Conservation (phyloP, 1,140 invertebrate genomes). For the Glomeris maerens region DNA sequence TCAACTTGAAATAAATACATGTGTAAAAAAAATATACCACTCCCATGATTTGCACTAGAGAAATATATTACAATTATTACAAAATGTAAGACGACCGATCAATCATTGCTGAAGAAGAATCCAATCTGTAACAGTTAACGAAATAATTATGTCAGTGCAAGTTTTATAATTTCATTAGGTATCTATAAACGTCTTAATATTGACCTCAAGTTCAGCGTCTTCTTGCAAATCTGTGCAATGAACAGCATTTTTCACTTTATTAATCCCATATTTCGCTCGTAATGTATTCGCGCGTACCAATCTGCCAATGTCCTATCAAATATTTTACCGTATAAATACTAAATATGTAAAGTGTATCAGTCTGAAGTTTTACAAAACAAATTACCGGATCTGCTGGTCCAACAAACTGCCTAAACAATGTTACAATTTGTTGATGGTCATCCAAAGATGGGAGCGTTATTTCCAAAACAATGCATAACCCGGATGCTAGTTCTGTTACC, state of each 20-base stretch:
- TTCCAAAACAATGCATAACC: conserved; percentile 72
- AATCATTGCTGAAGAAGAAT: too few relatives aligned
- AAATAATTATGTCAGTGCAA: too few relatives aligned
- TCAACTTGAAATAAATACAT: too few relatives aligned
- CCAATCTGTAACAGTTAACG: too few relatives aligned
- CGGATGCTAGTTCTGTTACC: conserved; percentile 63
- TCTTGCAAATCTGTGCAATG: conserved; percentile 85
- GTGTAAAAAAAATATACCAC: too few relatives aligned
- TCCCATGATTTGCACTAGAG: too few relatives aligned
- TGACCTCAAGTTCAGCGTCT: conserved; percentile 63
- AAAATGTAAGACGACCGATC: too few relatives aligned
- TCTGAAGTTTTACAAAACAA: not conserved
- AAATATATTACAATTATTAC: too few relatives aligned
- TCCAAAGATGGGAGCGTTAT: conserved; percentile 47
- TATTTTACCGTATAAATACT: conserved; percentile 3
- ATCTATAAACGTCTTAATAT: too few relatives aligned
- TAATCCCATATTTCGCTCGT: conserved; percentile 65
- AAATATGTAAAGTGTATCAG: conserved; percentile 1
- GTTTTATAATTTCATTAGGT: too few relatives aligned
- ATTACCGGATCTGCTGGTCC: conserved; percentile 71
- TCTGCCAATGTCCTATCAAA: conserved; percentile 60
- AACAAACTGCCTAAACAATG: conserved; percentile 71
- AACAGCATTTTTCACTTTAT: conserved; percentile 70
- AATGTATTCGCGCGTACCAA: conserved; percentile 66
- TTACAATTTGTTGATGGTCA: conserved; percentile 43